Evolutionary conservation across 2,888 invertebrate genomes (phyloP), one percentile per base, ranked within the genome.

Genomic region (Synergus umbraculus): DNA sequence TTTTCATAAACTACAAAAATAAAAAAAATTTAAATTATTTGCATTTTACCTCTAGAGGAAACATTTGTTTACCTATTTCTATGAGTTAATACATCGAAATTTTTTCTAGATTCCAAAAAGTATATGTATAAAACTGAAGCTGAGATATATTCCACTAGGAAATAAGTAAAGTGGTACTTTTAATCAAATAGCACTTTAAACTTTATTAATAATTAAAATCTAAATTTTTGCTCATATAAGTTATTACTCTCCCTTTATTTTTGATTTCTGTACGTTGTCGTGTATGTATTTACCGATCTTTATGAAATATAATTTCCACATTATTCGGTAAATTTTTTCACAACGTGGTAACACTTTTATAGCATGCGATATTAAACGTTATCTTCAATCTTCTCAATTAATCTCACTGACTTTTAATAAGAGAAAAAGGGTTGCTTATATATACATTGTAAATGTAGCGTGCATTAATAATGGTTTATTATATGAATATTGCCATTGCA

Each of bases 381-480:
- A 69, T 49, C 69, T 69, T 69, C 29, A 69, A 69, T n/a, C n/a
- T 49, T 49, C 49, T 69, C 37, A 29, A 69, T 49, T 69, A 15
- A 15, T 49, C 49, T 69, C 69, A 69, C 29, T 9, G 49, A 69
- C 15, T 13, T 69, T 69, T 37, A 69, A 69, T 69, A 29, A 29
- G 22, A 8, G 46, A 18, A 15, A 29, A 49, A 67, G 12, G 2
- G 13, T 22, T 22, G 22, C 44, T 67, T 29, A 29, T 29, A 18
- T 29, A 29, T 29, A 18, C 22, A 46, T 15, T 44, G 9, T 49
- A 49, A 46, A 69, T 13, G 13, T 69, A 3, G 49, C 29, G 49
- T 9, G 22, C 22, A 0, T 22, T 4, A 15, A 46, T 29, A 49
- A 46, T 29, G 46, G 46, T 46, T 22, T 46, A 46, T 44, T 69